A percentile compares a stretch with the other conserved stretches of the same genome.
These are phyloP conservation scores for Drosophila yakuba DNA, from an alignment of 1,140 invertebrate species.

Conservation along the genomic window DNA sequence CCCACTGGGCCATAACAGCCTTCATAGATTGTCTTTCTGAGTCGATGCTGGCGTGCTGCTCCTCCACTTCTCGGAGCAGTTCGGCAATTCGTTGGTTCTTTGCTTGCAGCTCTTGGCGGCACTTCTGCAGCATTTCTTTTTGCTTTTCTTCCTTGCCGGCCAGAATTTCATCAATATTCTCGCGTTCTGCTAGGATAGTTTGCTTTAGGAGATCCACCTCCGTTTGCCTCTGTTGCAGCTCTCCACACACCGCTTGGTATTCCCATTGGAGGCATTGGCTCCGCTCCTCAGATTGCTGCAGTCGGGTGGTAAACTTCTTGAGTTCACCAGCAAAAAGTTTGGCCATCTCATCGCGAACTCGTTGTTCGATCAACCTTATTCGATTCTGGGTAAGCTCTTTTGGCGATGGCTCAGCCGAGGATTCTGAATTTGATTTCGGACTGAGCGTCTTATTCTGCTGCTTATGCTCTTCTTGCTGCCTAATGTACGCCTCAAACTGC, in stretches of 20 bases:
- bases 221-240: constrained; percentile 77
- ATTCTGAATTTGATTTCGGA: constrained; percentile 9
- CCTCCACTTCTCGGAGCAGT: constrained; percentile 59
- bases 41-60: constrained; percentile 73
- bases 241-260: constrained; percentile 85
- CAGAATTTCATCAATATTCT: constrained; percentile 86
- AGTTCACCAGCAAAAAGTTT: constrained; percentile 86
- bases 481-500: constrained; percentile 86
- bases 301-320: constrained; percentile 85
- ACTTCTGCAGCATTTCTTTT: constrained; percentile 60
- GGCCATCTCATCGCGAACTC: constrained; percentile 86
- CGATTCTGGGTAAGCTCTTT: constrained; percentile 51
- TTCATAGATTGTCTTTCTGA: constrained; percentile 80
- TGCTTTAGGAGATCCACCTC: constrained; percentile 86
- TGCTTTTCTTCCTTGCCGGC: constrained; percentile 83
- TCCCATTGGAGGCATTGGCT: constrained; percentile 85
- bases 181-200: constrained; percentile 86
- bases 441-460: constrained; percentile 12
- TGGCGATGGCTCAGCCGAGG: constrained; percentile 6
- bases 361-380: constrained; percentile 73
- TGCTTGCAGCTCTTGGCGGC: constrained; percentile 58
- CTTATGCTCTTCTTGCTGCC: constrained; percentile 19
- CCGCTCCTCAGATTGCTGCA: constrained; percentile 86
- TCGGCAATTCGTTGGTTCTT: constrained; percentile 64
- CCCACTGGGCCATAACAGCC: constrained; percentile 79